Conservation (phyloP, 2,797 vertebrate species). For the Serranus cabrilla region DNA sequence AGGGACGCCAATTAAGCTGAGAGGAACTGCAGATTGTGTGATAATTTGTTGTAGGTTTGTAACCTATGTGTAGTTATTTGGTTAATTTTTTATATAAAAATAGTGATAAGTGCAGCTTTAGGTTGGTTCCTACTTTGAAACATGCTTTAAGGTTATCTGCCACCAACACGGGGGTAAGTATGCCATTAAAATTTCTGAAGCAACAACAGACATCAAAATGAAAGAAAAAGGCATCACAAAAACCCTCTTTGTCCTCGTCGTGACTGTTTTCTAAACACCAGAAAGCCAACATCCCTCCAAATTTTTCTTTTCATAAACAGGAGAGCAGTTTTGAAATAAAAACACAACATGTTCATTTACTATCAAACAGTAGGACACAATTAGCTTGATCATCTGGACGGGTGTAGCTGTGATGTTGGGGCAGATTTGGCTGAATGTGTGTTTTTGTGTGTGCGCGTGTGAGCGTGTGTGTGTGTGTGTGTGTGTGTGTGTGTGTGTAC, state of each 20-base stretch:
- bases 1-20: too few relatives aligned
- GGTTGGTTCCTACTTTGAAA: background rate
- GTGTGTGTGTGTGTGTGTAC: slow-evolving; percentile 37
- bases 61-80: too few relatives aligned
- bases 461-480: slow-evolving; percentile 31
- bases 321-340: slow-evolving; percentile 39
- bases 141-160: background rate
- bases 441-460: slow-evolving; percentile 51
- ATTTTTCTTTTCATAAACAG: slow-evolving; percentile 50
- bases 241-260: slow-evolving; percentile 22
- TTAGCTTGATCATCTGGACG: slow-evolving; percentile 76
- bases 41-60: too few relatives aligned
- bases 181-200: background rate
- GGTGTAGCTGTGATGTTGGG: slow-evolving; percentile 58
- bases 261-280: slow-evolving; percentile 41
- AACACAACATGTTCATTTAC: slow-evolving; percentile 63
- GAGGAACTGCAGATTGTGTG: too few relatives aligned
- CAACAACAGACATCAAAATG: background rate
- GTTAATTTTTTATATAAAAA: too few relatives aligned
- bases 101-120: too few relatives aligned
- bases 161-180: background rate
- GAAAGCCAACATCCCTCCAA: slow-evolving; percentile 23
- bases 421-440: slow-evolving; percentile 57
- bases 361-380: slow-evolving; percentile 64
- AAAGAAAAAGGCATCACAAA: background rate